Percentiles rank a stretch among this genome's conserved stretches.
phyloP scores from a whole-genome alignment of 2,113 vertebrate genomes.

The Marmota monax region DNA sequence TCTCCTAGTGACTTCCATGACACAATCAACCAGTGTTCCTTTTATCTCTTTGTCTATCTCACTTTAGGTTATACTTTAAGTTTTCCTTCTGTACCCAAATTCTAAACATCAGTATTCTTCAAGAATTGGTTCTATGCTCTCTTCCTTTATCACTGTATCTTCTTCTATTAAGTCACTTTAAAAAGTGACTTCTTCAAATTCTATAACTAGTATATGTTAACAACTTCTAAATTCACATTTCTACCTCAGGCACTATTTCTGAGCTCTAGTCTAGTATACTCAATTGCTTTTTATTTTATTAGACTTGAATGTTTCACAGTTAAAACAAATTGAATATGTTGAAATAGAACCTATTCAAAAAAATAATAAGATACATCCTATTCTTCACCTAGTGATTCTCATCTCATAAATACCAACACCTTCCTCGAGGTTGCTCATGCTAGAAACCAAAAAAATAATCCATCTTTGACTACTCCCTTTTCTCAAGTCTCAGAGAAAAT shows the following conservation, averaged over 20 bases:
- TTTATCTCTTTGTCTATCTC: background rate
- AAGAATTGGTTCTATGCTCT: background rate
- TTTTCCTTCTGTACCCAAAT: background rate
- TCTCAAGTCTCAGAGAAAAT: slow-evolving; percentile 48
- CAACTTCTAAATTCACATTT: background rate
- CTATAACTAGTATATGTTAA: background rate
- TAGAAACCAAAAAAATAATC: background rate
- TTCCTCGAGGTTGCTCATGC: background rate
- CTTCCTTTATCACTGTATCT: background rate
- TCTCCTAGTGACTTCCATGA: background rate
- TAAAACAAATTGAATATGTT: background rate
- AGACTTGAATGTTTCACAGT: background rate
- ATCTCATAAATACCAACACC: background rate
- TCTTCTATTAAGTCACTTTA: slow-evolving; percentile 21
- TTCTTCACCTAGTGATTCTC: background rate
- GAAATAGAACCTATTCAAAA: background rate
- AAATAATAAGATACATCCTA: background rate
- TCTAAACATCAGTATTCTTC: background rate
- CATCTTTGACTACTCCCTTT: background rate
- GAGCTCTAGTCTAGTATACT: background rate
- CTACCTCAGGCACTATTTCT: background rate
- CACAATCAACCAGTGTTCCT: background rate
- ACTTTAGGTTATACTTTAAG: background rate
- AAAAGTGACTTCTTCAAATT: background rate
- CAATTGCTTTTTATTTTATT: background rate